These are phyloP conservation scores for Ctenopoma kingsleyae DNA, from an alignment of 2,797 vertebrate genomes.

Conservation along the genomic window DNA sequence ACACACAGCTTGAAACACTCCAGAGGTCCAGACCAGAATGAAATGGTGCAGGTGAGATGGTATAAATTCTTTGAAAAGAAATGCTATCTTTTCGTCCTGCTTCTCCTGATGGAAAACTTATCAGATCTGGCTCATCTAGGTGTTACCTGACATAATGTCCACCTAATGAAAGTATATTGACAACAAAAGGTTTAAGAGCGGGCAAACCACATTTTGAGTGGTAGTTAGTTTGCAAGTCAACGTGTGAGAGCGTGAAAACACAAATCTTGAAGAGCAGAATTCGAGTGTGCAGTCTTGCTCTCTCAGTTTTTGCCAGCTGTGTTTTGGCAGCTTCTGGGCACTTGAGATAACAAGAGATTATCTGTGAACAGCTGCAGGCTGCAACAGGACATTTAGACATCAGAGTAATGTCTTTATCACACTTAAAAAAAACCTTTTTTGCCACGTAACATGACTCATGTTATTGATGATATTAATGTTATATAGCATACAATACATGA, in stretches of 20 bases:
- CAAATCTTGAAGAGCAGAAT: background rate
- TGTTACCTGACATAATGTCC: background rate
- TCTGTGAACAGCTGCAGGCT: background rate
- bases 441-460: too few species aligned
- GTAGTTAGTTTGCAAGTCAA: background rate
- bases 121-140: slow-evolving; percentile 4
- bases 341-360: background rate
- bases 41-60: background rate
- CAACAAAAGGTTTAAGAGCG: background rate
- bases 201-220: background rate
- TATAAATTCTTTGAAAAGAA: background rate
- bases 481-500: background rate
- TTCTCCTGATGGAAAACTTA: background rate
- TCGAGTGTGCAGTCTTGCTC: too few species aligned
- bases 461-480: background rate
- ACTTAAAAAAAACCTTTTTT: too few species aligned
- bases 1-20: background rate
- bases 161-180: background rate
- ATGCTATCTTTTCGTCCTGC: background rate
- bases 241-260: background rate
- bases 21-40: background rate
- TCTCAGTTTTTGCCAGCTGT: too few species aligned
- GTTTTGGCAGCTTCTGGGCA: background rate
- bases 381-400: background rate
- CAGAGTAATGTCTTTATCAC: background rate